Percentiles rank a stretch among this genome's conserved stretches.
Conservation (phyloP, 2,888 invertebrate species). For the Chironomus riparius region DNA sequence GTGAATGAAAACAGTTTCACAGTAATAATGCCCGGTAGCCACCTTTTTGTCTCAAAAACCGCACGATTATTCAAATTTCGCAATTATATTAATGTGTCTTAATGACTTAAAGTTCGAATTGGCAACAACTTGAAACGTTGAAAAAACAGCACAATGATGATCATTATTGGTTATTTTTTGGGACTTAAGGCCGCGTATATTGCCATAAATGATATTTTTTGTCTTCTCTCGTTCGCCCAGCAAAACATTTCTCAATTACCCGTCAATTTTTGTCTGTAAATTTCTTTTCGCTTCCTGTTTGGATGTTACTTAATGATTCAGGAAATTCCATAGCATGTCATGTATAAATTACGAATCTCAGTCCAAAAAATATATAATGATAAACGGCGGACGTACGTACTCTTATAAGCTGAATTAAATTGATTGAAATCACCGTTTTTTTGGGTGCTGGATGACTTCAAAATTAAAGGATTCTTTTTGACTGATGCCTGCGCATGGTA, state of each 20-base stretch:
- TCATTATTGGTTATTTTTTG: constrained; percentile 1
- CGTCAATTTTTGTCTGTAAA: not conserved
- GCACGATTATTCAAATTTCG: not conserved
- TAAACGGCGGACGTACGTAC: too few species aligned
- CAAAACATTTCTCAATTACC: not conserved
- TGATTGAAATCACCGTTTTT: too few species aligned
- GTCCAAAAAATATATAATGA: not conserved
- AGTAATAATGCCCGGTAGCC: not conserved
- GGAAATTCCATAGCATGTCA: constrained; percentile 23
- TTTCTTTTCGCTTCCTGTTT: constrained; percentile 20
- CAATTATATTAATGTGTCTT: not conserved
- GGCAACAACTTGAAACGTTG: too few species aligned
- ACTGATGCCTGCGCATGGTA: not conserved
- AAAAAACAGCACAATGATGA: not conserved
- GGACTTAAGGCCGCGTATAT: not conserved
- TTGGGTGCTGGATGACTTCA: not conserved
- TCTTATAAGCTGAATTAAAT: too few species aligned
- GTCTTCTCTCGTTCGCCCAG: not conserved
- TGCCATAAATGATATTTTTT: not conserved
- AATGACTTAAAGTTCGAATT: not conserved
- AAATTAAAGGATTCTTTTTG: not conserved
- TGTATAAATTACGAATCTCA: not conserved
- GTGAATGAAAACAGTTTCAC: not conserved
- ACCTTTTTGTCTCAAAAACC: not conserved
- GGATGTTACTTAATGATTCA: constrained; percentile 6